Conservation (phyloP, 2,797 vertebrate genomes). For the Tachyglossus aculeatus region DNA sequence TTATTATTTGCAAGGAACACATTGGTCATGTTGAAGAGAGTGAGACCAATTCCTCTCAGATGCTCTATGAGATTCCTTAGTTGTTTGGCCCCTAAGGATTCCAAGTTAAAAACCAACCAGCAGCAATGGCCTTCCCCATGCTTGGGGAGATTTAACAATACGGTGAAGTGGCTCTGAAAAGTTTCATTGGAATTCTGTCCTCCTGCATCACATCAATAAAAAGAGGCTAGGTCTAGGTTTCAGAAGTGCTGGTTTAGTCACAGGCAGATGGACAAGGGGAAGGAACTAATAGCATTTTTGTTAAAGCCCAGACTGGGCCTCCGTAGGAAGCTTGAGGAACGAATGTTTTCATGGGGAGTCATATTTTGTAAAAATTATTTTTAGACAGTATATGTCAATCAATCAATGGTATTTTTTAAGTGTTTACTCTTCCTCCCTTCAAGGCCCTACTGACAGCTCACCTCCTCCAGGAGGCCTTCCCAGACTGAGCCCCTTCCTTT, state of each 20-base stretch:
- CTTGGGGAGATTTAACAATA: slow-evolving; percentile 60
- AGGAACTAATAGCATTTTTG: slow-evolving; percentile 14
- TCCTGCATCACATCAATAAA: slow-evolving; percentile 71
- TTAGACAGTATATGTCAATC: too few relatives aligned
- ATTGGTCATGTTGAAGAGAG: not conserved
- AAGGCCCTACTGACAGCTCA: too few relatives aligned
- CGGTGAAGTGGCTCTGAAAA: slow-evolving; percentile 46
- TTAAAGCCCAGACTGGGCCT: not conserved
- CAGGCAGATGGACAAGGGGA: not conserved
- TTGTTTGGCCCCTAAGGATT: slow-evolving; percentile 14
- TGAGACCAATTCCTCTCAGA: slow-evolving; percentile 17
- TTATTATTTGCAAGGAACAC: too few relatives aligned
- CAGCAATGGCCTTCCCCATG: slow-evolving; percentile 30
- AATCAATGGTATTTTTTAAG: too few relatives aligned
- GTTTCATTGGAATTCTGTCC: slow-evolving; percentile 72
- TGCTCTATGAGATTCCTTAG: not conserved
- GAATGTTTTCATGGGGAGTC: slow-evolving; percentile 10
- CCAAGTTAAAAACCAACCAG: slow-evolving; percentile 44
- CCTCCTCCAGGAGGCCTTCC: too few relatives aligned
- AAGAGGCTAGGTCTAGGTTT: slow-evolving; percentile 35
- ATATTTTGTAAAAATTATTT: too few relatives aligned
- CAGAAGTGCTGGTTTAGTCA: slow-evolving; percentile 34
- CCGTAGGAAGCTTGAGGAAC: not conserved
- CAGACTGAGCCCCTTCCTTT: too few relatives aligned
- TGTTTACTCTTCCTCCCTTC: too few relatives aligned